Conservation (phyloP, 2,888 invertebrate species). For the Galeruca laticollis region DNA sequence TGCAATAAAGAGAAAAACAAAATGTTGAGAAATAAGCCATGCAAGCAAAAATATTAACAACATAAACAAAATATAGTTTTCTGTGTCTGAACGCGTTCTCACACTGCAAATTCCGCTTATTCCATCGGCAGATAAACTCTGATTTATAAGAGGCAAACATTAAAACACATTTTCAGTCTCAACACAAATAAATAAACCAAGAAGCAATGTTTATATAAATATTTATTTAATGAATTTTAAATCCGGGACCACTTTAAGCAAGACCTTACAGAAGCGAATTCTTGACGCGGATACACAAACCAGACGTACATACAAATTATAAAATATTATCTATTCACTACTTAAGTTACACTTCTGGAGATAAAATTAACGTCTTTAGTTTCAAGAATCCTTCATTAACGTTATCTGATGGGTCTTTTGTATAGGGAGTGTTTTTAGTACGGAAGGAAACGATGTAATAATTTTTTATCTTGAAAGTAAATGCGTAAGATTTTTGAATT, state of each 20-base stretch:
- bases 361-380: constrained; percentile 1
- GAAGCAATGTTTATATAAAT: constrained; percentile 33
- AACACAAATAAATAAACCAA: constrained; percentile 25
- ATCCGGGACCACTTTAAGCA: constrained; percentile 34
- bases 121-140: background rate
- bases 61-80: no score
- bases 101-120: constrained; percentile 3
- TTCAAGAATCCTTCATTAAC: background rate
- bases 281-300: constrained; percentile 29
- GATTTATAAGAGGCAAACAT: background rate
- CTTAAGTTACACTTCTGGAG: background rate
- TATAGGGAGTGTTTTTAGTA: background rate
- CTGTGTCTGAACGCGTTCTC: no score
- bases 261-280: constrained; percentile 32
- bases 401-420: background rate
- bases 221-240: constrained; percentile 32
- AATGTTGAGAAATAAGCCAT: no score
- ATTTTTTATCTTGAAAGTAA: background rate
- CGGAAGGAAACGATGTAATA: background rate
- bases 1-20: no score
- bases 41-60: no score
- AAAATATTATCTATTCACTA: background rate
- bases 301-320: constrained; percentile 18
- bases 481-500: no score
- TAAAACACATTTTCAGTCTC: constrained; percentile 4